A percentile compares a stretch with the other conserved stretches of the same genome.
phyloP scores from a whole-genome alignment of 2,797 vertebrate species.

The Lepus oiostolus region DNA sequence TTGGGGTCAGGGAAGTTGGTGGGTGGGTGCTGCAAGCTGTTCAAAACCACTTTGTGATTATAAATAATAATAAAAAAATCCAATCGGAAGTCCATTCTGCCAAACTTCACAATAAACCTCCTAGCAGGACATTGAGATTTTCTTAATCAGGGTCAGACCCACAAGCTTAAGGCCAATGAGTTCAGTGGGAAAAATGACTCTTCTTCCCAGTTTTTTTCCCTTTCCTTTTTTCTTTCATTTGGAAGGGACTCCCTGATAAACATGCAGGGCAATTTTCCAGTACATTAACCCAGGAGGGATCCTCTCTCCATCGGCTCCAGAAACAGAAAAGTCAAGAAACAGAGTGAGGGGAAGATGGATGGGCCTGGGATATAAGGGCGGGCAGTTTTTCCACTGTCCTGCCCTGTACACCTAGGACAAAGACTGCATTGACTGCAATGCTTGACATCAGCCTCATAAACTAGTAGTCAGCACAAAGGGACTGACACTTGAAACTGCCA shows the following conservation, averaged over 20 bases:
- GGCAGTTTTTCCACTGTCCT: constrained; percentile 99
- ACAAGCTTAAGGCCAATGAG: constrained; percentile 93
- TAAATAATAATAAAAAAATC: constrained; percentile 94
- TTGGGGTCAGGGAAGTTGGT: constrained; percentile 47
- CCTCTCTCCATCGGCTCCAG: constrained; percentile 93
- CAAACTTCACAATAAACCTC: constrained; percentile 92
- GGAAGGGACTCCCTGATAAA: constrained; percentile 97
- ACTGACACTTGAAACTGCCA: constrained; percentile 98
- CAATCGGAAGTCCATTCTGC: constrained; percentile 91
- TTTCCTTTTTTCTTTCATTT: constrained; percentile 95
- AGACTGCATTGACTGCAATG: constrained; percentile 99
- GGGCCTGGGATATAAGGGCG: constrained; percentile 96
- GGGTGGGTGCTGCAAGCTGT: constrained; percentile 81
- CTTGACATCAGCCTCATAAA: constrained; percentile 99
- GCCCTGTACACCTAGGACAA: constrained; percentile 97
- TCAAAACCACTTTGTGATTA: constrained; percentile 88
- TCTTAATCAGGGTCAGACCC: constrained; percentile 95
- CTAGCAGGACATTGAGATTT: constrained; percentile 91
- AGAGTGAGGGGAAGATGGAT: constrained; percentile 96
- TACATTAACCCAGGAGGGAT: constrained; percentile 98
- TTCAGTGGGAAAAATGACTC: constrained; percentile 91
- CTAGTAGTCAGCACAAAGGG: constrained; percentile 97
- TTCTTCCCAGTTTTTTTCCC: constrained; percentile 90
- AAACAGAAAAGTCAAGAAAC: constrained; percentile 91
- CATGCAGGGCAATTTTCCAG: constrained; percentile 99